A percentile compares a stretch with the other conserved stretches of the same genome.
These are phyloP conservation scores for Acropternis orthonyx DNA, from an alignment of 2,797 vertebrate genomes.

Conservation along the genomic window DNA sequence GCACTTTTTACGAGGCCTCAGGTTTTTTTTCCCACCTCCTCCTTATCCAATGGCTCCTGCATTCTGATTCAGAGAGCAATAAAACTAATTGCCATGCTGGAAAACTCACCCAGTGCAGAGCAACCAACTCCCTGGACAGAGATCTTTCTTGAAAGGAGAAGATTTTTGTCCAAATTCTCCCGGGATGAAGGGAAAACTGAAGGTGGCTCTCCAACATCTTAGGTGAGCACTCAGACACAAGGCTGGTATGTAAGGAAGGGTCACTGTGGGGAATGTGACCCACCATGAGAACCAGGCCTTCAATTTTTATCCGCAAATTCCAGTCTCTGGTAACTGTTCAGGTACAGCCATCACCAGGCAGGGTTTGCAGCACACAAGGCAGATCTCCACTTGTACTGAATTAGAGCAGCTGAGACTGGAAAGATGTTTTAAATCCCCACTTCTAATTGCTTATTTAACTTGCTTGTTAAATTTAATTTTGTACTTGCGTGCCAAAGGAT, in stretches of 20 bases:
- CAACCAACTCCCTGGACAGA: background rate
- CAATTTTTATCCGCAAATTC: background rate
- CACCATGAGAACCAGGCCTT: background rate
- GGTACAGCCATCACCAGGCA: background rate
- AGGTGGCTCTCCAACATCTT: background rate
- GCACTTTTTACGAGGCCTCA: background rate
- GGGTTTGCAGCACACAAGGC: background rate
- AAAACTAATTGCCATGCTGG: background rate
- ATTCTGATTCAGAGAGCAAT: background rate
- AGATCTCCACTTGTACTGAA: conserved; percentile 36
- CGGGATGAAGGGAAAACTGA: background rate
- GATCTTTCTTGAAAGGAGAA: background rate
- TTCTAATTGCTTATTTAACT: conserved; percentile 73
- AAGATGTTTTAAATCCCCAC: conserved; percentile 50
- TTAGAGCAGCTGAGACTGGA: conserved; percentile 36
- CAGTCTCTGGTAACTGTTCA: background rate
- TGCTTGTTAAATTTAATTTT: conserved; percentile 66
- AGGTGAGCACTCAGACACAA: background rate
- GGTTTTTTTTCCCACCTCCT: background rate
- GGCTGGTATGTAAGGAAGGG: background rate
- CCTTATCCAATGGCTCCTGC: background rate
- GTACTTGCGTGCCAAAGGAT: conserved; percentile 62
- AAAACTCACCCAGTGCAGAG: background rate
- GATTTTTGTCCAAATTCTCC: background rate
- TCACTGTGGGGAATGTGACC: background rate